Percentiles rank a stretch among this genome's conserved stretches.
phyloP scores from a whole-genome alignment of 2,888 invertebrate species.

The Pedicia rivosa region DNA sequence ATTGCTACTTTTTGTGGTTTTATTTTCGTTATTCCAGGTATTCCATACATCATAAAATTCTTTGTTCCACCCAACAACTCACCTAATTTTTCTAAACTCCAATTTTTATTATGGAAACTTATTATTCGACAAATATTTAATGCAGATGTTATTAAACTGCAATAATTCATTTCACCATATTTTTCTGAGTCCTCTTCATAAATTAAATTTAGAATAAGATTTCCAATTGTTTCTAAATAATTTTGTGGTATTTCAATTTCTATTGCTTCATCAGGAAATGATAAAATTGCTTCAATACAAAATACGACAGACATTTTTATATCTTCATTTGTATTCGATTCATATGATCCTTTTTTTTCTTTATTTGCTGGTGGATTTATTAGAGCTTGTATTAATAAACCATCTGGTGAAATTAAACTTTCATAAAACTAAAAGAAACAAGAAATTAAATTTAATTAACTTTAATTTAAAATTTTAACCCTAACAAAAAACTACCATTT shows the following conservation, averaged over 20 bases:
- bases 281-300: conserved; percentile 15
- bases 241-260: background rate
- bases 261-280: conserved; percentile 5
- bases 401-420: conserved; percentile 12
- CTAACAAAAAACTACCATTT: background rate
- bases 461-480: background rate
- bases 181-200: background rate
- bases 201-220: background rate
- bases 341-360: conserved; percentile 10
- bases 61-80: conserved; percentile 41
- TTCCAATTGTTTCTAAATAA: background rate
- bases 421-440: conserved; percentile 13
- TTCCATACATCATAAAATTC: conserved; percentile 36
- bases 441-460: conserved; percentile 1
- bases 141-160: conserved; percentile 12
- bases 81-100: conserved; percentile 26
- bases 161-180: conserved; percentile 7
- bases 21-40: conserved; percentile 22
- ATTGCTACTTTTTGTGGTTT: conserved; percentile 38
- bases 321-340: conserved; percentile 14
- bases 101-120: conserved; percentile 19
- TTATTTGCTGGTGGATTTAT: conserved; percentile 5
- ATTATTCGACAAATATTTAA: conserved; percentile 20
- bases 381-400: conserved; percentile 11
- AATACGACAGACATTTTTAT: conserved; percentile 13